Conservation (phyloP, 2,888 invertebrate genomes). For the Dryobota labecula region DNA sequence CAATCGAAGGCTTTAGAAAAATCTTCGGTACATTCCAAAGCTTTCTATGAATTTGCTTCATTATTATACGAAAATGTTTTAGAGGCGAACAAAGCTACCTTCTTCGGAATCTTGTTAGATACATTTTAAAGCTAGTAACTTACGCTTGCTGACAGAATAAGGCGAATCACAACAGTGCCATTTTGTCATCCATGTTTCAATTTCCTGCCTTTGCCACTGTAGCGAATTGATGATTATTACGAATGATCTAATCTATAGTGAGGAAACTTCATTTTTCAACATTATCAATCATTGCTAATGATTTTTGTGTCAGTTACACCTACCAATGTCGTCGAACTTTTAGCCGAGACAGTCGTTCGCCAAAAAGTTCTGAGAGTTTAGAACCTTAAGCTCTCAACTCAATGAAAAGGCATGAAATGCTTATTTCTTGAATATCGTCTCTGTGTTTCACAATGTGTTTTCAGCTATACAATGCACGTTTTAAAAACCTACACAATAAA, state of each 20-base stretch:
- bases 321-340: background rate
- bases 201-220: background rate
- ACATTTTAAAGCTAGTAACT: background rate
- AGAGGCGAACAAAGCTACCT: background rate
- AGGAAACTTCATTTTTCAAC: background rate
- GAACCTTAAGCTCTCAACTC: background rate
- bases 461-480: constrained; percentile 8
- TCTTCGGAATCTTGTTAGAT: background rate
- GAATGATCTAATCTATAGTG: background rate
- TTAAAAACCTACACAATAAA: constrained; percentile 27
- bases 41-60: background rate
- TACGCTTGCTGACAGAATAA: background rate
- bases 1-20: constrained; percentile 16
- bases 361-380: background rate
- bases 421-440: background rate
- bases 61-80: background rate
- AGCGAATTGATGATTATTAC: background rate
- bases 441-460: constrained; percentile 23
- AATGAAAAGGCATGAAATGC: background rate
- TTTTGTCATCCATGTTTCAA: background rate
- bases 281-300: background rate
- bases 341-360: background rate
- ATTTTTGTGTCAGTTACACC: background rate
- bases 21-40: background rate
- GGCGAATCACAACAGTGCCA: background rate